A percentile compares a stretch with the other conserved stretches of the same genome.
These are phyloP conservation scores for Acomys russatus DNA, from an alignment of 2,797 vertebrate genomes.

Conservation along the genomic window DNA sequence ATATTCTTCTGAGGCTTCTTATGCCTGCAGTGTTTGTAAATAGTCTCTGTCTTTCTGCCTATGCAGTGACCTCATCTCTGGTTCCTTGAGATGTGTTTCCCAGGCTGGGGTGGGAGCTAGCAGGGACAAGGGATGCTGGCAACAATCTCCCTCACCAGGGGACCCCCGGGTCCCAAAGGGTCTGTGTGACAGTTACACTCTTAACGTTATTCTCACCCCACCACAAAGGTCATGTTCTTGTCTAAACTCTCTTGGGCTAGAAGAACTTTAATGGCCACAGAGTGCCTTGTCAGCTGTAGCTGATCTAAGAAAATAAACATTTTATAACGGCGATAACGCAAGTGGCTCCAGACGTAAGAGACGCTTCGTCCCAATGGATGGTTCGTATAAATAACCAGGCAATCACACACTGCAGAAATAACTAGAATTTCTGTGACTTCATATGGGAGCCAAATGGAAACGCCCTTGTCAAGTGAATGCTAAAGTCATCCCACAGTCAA, in stretches of 20 bases:
- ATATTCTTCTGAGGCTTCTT: background rate
- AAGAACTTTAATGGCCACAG: constrained; percentile 76
- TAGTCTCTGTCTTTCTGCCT: background rate
- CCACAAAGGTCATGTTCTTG: constrained; percentile 69
- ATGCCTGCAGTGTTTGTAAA: background rate
- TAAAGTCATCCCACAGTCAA: constrained; percentile 43
- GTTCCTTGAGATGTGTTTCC: background rate
- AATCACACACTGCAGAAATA: constrained; percentile 69
- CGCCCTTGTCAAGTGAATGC: constrained; percentile 54
- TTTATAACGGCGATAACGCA: constrained; percentile 75
- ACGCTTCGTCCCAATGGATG: constrained; percentile 12
- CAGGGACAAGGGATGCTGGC: background rate
- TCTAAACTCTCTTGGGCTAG: constrained; percentile 81
- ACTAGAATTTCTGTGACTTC: constrained; percentile 73
- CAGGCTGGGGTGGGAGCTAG: constrained; percentile 25
- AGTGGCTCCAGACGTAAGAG: constrained; percentile 66
- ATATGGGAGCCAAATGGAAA: constrained; percentile 57
- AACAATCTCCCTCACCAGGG: background rate
- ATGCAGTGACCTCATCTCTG: background rate
- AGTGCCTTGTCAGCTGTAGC: constrained; percentile 79
- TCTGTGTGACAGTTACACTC: constrained; percentile 32
- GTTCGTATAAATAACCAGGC: constrained; percentile 74
- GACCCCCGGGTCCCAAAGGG: constrained; percentile 28
- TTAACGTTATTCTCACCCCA: constrained; percentile 58
- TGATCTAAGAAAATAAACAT: constrained; percentile 78